These are phyloP conservation scores for Falco naumanni DNA, from an alignment of 2,797 vertebrate species.

Conservation along the genomic window DNA sequence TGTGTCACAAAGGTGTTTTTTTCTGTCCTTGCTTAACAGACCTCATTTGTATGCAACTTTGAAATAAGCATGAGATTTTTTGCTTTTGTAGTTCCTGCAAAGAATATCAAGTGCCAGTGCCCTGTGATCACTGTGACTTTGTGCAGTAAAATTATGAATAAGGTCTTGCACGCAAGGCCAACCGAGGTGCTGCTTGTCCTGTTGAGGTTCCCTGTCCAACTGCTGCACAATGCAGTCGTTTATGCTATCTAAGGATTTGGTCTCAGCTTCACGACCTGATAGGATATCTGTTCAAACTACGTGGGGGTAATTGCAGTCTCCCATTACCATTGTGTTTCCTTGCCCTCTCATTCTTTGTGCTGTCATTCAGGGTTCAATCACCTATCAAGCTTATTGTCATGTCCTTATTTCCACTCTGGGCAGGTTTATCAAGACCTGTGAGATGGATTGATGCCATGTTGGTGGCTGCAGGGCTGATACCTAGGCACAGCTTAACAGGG, in stretches of 20 bases:
- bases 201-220: background rate
- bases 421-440: background rate
- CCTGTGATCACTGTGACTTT: background rate
- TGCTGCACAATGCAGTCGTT: background rate
- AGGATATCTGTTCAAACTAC: background rate
- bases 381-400: background rate
- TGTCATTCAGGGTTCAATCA: background rate
- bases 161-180: background rate
- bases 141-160: background rate
- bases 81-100: background rate
- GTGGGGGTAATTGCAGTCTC: background rate
- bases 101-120: background rate
- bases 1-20: background rate
- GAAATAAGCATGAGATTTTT: background rate
- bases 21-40: background rate
- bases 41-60: background rate
- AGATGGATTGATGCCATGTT: background rate
- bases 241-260: background rate
- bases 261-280: background rate
- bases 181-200: background rate
- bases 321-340: background rate
- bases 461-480: background rate
- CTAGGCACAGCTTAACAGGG: background rate
- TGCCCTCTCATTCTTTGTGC: background rate
- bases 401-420: background rate